A percentile compares a stretch with the other conserved stretches of the same genome.
Evolutionary conservation across 1,140 invertebrate genomes (phyloP).

Genomic region (Trinorchestia longiramus): DNA sequence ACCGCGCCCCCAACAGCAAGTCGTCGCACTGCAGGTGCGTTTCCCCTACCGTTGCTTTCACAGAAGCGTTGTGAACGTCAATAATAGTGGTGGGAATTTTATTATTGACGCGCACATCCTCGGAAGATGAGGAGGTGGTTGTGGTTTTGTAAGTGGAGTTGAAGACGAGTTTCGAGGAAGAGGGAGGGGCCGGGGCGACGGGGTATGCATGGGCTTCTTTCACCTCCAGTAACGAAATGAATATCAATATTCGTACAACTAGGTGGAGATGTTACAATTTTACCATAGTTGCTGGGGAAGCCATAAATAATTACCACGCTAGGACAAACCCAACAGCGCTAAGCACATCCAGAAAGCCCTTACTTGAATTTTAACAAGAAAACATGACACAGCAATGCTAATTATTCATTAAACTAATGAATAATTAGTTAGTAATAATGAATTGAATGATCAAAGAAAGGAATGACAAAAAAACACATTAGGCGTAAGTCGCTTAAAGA

Average conservation of each 20-base stretch:
- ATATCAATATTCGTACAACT: neutral
- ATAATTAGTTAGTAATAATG: too few relatives aligned
- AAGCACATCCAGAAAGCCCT: neutral
- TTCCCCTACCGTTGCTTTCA: constrained; percentile 22
- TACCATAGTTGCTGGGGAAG: neutral
- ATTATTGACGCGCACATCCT: neutral
- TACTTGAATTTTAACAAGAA: neutral
- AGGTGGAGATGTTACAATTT: neutral
- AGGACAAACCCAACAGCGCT: neutral
- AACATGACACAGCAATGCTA: neutral
- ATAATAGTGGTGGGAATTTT: constrained; percentile 46
- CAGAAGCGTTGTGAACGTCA: constrained; percentile 42
- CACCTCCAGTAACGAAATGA: constrained; percentile 4
- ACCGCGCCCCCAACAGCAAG: neutral
- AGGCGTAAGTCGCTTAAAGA: neutral
- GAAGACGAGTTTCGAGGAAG: constrained; percentile 27
- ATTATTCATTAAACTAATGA: neutral
- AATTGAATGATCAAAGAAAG: neutral
- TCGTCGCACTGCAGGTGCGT: neutral
- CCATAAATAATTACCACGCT: neutral
- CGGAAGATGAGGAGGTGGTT: constrained; percentile 23
- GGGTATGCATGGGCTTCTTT: constrained; percentile 55
- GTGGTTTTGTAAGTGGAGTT: constrained; percentile 32
- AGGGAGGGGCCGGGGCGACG: neutral
- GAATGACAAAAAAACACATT: neutral